A percentile compares a stretch with the other conserved stretches of the same genome.
Evolutionary conservation across 2,113 vertebrate genomes (phyloP).

Genomic region (Hirundichthys speculiger): DNA sequence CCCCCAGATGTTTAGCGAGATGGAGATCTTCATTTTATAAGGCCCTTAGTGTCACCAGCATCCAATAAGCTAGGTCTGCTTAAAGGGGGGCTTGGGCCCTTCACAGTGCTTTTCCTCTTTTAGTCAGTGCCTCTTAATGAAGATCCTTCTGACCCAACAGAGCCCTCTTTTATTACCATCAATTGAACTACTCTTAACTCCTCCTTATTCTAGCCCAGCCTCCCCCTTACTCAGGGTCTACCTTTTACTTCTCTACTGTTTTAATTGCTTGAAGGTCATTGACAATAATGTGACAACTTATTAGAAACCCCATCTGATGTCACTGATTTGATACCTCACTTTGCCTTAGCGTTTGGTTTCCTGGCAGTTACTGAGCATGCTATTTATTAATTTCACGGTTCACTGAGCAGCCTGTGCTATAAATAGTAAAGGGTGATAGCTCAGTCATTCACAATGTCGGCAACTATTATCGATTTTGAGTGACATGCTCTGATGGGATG

Average conservation of each 20-base stretch:
- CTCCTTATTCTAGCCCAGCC: conserved; percentile 34
- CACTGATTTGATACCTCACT: conserved; percentile 77
- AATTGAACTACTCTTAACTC: conserved; percentile 56
- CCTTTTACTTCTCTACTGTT: conserved; percentile 50
- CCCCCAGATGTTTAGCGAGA: conserved; percentile 46
- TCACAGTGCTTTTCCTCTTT: conserved; percentile 1
- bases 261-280: conserved; percentile 86
- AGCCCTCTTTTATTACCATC: conserved; percentile 56
- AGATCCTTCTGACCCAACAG: conserved; percentile 56
- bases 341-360: conserved; percentile 76
- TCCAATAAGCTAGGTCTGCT: conserved; percentile 35
- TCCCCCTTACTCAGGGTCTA: conserved; percentile 7
- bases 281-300: conserved; percentile 84
- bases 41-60: conserved; percentile 15
- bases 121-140: conserved; percentile 64
- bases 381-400: conserved; percentile 87
- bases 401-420: conserved; percentile 80
- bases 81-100: conserved; percentile 10
- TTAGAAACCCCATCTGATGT: conserved; percentile 80
- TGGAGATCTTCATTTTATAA: conserved; percentile 46
- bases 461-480: conserved; percentile 74
- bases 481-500: conserved; percentile 59
- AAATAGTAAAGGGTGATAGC: conserved; percentile 81
- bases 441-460: conserved; percentile 74
- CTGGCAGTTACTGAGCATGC: conserved; percentile 81